Base-by-base conservation (phyloP, 2,888 invertebrate species). In the Ophioninae sp. region DNA sequence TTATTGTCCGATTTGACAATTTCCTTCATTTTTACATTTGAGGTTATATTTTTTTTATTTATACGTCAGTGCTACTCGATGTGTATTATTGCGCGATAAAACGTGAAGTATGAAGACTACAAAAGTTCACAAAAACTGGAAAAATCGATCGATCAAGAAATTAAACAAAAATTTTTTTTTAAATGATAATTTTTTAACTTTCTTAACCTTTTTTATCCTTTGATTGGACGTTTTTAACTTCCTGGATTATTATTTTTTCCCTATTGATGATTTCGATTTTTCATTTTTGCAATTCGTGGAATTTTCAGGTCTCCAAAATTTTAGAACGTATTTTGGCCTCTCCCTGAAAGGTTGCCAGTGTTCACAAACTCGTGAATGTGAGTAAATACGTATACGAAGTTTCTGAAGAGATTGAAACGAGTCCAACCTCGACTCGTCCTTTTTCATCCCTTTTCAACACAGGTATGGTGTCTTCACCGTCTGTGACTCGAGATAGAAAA, bases 381-480 rank as follows among this genome's bases (percentile, higher is more conserved):
- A 20, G 22, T 23, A 58, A 9, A 64, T 30, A 30, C n/a, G 10
- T 39, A 37, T 23, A n/a, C 67, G 51, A 61, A 71, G 77, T 56
- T 74, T 65, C 77, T 59, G 65, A 23, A 41, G 79, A 79, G 83
- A 73, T 83, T 85, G 83, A 77, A 85, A 79, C 56, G 69, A 65
- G 69, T 39, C 65, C 58, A 73, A 56, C 73, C 39, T 65, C 51
- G 59, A 59, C 61, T 39, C 78, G 56, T 59, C 73, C 63, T 76
- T 69, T 81, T 76, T 67, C 67, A 58, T 22, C 65, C 39, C 63
- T 58, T 22, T 39, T 73, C 61, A 22, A 59, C 59, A 22, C 78
- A 76, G 74, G 69, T 68, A 78, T 81, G 2, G 1, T 79, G 72
- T 37, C 74, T 71, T 56, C 23, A 41, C 51, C 44, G 75, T 63